These are phyloP conservation scores for Larimichthys polyactis DNA, from an alignment of 2,113 vertebrate genomes.

Conservation along the genomic window DNA sequence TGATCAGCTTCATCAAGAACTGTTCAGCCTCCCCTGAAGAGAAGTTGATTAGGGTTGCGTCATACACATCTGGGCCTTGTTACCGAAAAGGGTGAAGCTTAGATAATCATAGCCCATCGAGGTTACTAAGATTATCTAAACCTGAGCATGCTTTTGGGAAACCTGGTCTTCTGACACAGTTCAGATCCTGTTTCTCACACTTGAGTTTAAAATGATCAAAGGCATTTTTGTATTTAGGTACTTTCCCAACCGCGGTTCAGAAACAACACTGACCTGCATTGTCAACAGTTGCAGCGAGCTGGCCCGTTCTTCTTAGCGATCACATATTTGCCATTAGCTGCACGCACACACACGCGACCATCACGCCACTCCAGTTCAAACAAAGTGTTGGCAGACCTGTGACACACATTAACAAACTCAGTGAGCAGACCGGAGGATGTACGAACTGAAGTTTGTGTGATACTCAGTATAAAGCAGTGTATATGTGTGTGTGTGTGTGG, in stretches of 20 bases:
- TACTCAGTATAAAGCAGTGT: not conserved
- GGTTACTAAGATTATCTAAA: not conserved
- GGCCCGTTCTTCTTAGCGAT: slow-evolving; percentile 97
- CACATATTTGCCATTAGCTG: slow-evolving; percentile 93
- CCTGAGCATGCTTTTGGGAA: not conserved
- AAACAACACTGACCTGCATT: slow-evolving; percentile 85
- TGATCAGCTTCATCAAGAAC: slow-evolving; percentile 97
- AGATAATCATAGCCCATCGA: not conserved
- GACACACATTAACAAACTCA: not conserved
- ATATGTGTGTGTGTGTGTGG: slow-evolving; percentile 57
- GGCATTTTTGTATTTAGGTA: not conserved
- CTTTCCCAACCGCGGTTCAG: not conserved
- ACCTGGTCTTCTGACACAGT: not conserved
- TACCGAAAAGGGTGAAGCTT: not conserved
- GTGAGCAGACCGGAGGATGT: not conserved
- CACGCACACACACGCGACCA: slow-evolving; percentile 90
- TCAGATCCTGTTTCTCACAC: not conserved
- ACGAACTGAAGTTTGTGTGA: not conserved
- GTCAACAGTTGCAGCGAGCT: slow-evolving; percentile 92
- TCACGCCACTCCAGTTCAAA: slow-evolving; percentile 96
- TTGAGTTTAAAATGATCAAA: not conserved
- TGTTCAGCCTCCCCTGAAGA: slow-evolving; percentile 89
- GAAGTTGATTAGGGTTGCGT: not conserved
- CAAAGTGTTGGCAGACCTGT: slow-evolving; percentile 90
- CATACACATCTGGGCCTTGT: not conserved